Evolutionary conservation across 2,797 vertebrate species (phyloP), one percentile per base, ranked within the genome.

Genomic region (Varecia variegata): DNA sequence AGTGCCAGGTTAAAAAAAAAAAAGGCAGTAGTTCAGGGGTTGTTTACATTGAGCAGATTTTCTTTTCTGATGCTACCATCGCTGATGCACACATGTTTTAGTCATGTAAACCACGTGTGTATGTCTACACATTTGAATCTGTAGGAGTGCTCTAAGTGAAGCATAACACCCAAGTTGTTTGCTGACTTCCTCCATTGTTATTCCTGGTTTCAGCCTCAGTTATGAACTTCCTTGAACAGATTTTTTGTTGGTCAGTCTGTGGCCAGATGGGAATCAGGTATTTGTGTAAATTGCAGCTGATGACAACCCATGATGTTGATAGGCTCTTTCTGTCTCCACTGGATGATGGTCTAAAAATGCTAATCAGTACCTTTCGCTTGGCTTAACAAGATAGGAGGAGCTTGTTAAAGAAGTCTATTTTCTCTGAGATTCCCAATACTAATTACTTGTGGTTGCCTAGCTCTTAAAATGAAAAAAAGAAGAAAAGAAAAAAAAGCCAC

Each of bases 391-490:
- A 21, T 30, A 40, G 60, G 70, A 56, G 82, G 77, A 76, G 15
- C 27, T 80, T 79, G 52, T 74, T 83, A 68, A 85, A 79, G 65
- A 43, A 54, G 38, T 70, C 35, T 43, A 0, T 93, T 94, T 92
- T 95, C 83, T 92, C 81, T 68, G 68, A n/a, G 43, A 54, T 89
- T 81, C 40, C 73, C 45, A 47, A 9, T 87, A 27, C 68, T 87
- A 45, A 87, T 96, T 90, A 95, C 89, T 82, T 85, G 62, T 80
- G 54, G 35, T 95, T 90, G 65, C 62, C 38, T 71, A n/a, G 43
- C 21, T 95, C 47, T 93, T 82, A 86, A 89, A 88, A 82, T 67
- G 23, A 47, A 76, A 80, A 71, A 65, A 76, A 84, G 73, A 70
- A 70, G 70, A 84, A 79, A 70, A 70, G 68, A 56, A 21, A 43